Percentiles rank a stretch among this genome's conserved stretches.
Evolutionary conservation across 2,113 vertebrate species (phyloP).

Genomic region (Pelmatolapia mariae): DNA sequence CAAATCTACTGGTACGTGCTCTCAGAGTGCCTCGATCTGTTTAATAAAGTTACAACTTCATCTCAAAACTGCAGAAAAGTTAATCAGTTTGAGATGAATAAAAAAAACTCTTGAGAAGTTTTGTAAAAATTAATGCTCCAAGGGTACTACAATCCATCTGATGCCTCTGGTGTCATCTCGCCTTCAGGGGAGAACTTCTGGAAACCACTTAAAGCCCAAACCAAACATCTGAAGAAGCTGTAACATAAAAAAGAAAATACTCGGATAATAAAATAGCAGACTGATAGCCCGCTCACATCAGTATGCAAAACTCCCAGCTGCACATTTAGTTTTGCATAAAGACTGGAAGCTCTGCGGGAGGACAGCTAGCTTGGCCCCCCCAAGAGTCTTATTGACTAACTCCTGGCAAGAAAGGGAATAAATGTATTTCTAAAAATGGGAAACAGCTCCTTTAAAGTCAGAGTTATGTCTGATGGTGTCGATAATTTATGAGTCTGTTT

Average conservation of each 20-base stretch:
- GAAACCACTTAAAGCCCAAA: background rate
- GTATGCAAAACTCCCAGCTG: background rate
- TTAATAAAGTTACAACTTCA: background rate
- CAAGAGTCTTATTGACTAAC: background rate
- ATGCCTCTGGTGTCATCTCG: background rate
- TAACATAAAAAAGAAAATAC: background rate
- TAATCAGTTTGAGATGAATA: background rate
- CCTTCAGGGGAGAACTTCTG: background rate
- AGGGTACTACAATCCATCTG: background rate
- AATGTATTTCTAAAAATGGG: background rate
- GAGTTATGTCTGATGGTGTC: background rate
- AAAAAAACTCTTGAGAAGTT: background rate
- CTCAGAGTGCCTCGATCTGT: background rate
- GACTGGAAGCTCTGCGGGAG: background rate
- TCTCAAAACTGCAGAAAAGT: background rate
- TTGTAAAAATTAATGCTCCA: background rate
- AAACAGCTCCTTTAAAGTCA: background rate
- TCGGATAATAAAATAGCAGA: background rate
- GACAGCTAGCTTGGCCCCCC: background rate
- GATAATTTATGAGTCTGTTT: background rate
- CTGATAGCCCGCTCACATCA: background rate
- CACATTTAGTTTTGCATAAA: background rate
- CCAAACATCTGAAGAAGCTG: background rate
- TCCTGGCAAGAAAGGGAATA: background rate
- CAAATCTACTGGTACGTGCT: rapidly evolving